Evolutionary conservation across 2,113 vertebrate genomes (phyloP).

Genomic region (Sceloporus undulatus): DNA sequence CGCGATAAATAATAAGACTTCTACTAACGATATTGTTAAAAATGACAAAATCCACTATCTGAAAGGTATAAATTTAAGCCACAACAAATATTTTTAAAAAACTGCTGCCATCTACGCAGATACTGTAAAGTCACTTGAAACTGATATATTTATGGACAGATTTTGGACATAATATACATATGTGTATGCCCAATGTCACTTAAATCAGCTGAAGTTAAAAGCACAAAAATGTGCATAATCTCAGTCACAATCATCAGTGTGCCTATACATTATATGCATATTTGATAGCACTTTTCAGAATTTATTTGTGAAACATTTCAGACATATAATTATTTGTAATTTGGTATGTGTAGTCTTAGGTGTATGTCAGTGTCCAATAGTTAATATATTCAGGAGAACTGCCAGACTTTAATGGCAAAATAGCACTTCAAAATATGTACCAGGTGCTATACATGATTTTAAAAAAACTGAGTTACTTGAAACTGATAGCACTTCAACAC

Average conservation of each 20-base stretch:
- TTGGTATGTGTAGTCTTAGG: conserved; percentile 71
- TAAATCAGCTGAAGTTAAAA: conserved; percentile 1
- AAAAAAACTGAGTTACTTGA: conserved; percentile 58
- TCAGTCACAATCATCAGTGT: conserved; percentile 51
- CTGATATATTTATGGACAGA: conserved; percentile 74
- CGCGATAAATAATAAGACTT: conserved; percentile 64
- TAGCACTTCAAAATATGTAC: conserved; percentile 44
- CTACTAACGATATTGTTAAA: conserved; percentile 64
- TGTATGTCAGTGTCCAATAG: conserved; percentile 47
- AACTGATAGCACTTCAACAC: conserved; percentile 62
- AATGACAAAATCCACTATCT: conserved; percentile 65
- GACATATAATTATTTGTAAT: conserved; percentile 65
- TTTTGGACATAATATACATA: conserved; percentile 57
- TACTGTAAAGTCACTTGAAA: conserved; percentile 71
- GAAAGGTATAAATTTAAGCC: conserved; percentile 75
- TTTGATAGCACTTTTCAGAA: conserved; percentile 63
- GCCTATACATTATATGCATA: conserved; percentile 55
- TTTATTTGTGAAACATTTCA: conserved; percentile 74
- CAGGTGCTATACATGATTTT: background rate
- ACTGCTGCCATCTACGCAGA: conserved; percentile 66
- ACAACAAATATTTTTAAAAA: conserved; percentile 73
- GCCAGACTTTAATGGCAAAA: conserved; percentile 70
- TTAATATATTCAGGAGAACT: conserved; percentile 47
- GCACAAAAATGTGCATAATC: conserved; percentile 11
- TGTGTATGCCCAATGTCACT: background rate